phyloP scores from a whole-genome alignment of 2,888 invertebrate genomes.

The Cryptocheilus praepositus region DNA sequence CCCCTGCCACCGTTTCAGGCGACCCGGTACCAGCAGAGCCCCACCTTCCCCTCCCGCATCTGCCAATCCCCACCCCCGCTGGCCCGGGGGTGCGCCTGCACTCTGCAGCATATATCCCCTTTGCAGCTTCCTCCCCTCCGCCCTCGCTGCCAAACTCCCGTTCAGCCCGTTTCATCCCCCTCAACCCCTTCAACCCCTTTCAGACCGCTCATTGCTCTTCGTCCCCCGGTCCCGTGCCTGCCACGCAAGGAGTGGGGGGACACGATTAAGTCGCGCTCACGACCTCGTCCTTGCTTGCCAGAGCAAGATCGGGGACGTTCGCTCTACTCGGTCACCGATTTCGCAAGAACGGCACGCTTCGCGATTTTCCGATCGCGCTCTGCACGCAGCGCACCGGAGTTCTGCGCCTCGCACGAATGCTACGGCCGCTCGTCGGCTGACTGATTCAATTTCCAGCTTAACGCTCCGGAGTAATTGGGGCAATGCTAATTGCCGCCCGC shows the following conservation, averaged over 20 bases:
- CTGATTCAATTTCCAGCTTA: too few relatives aligned
- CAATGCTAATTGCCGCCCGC: too few relatives aligned
- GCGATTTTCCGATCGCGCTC: not conserved
- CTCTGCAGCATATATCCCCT: constrained; percentile 38
- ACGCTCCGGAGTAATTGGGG: too few relatives aligned
- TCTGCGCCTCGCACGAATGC: too few relatives aligned
- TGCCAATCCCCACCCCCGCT: constrained; percentile 5
- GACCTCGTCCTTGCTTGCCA: constrained; percentile 53
- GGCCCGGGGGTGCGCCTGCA: constrained; percentile 49
- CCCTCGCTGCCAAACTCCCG: not conserved
- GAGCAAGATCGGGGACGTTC: constrained; percentile 50
- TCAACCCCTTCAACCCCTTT: not conserved
- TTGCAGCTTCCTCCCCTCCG: constrained; percentile 16
- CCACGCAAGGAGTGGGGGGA: not conserved
- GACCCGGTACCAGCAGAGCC: constrained; percentile 11
- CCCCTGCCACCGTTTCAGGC: constrained; percentile 1
- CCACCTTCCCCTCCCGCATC: too few relatives aligned
- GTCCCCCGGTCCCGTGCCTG: not conserved
- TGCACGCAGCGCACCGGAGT: too few relatives aligned
- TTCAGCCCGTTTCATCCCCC: not conserved
- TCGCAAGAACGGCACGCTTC: constrained; percentile 10
- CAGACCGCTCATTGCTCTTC: not conserved
- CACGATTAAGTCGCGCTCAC: constrained; percentile 48
- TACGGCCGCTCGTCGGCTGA: too few relatives aligned
- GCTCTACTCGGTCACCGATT: constrained; percentile 33